A percentile compares a stretch with the other conserved stretches of the same genome.
Conservation (phyloP, 2,888 invertebrate species). For the Celastrina argiolus region DNA sequence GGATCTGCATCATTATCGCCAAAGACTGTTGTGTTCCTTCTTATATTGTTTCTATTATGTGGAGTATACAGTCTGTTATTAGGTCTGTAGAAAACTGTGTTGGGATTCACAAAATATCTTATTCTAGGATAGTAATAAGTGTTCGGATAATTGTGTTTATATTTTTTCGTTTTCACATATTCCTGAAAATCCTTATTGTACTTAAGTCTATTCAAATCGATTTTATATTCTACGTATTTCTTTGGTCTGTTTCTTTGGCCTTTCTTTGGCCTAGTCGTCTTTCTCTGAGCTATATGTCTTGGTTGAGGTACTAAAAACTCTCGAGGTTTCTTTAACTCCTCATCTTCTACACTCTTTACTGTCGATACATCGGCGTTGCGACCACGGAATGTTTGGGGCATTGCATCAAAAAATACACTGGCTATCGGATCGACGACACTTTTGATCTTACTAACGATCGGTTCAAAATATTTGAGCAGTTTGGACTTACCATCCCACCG, state of each 20-base stretch:
- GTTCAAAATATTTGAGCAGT: constrained; percentile 68
- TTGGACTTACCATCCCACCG: constrained; percentile 76
- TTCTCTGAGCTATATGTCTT: constrained; percentile 64
- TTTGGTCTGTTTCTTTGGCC: constrained; percentile 52
- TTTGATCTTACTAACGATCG: constrained; percentile 58
- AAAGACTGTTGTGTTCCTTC: constrained; percentile 37
- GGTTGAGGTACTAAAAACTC: constrained; percentile 66
- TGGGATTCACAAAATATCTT: constrained; percentile 63
- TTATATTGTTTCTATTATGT: constrained; percentile 44
- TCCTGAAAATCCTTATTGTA: constrained; percentile 67
- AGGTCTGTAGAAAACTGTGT: constrained; percentile 44
- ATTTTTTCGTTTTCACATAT: constrained; percentile 68
- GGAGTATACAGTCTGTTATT: constrained; percentile 54
- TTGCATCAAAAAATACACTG: constrained; percentile 60
- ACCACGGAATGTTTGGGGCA: constrained; percentile 66
- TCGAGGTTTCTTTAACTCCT: constrained; percentile 53
- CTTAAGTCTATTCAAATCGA: constrained; percentile 61
- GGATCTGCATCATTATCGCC: constrained; percentile 32
- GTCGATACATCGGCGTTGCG: constrained; percentile 61
- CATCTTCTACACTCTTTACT: constrained; percentile 47
- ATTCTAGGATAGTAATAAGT: constrained; percentile 68
- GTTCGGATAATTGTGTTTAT: constrained; percentile 65
- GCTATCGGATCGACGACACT: constrained; percentile 63
- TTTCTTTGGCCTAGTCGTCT: constrained; percentile 57
- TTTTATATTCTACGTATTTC: constrained; percentile 60